Base-by-base conservation (phyloP, 2,797 vertebrate species). In the Moxostoma hubbsi region DNA sequence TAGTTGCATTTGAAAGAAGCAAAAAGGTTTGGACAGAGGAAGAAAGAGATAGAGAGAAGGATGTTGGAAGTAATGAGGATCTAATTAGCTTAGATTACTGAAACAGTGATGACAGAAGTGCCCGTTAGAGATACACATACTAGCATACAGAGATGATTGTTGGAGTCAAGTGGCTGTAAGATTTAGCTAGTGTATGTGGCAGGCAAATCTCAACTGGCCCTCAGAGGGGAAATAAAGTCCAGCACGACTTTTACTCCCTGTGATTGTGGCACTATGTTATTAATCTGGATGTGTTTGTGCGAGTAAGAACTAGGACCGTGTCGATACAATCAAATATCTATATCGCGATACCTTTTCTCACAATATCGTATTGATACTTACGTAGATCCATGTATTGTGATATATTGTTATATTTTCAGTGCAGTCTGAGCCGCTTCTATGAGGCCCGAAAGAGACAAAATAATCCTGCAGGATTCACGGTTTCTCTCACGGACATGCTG, bases 231-330 rank as follows among this genome's bases (percentile, higher is more conserved):
- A 59, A 63, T 9, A 24, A 50, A 53, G 64, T 74, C 61, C 61
- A 50, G 46, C 18, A 36, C 12, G 69, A 67, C 74, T 81, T 67
- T 72, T 13, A 4, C 64, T 68, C n/a, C 9, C 45, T 67, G 53
- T 2, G 43, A 66, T 57, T n/a, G 43, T 54, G n/a, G 54, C 58
- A 88, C 69, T 70, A 85, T 89, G 89, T 78, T 61, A 63, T 72
- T 61, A 55, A 55, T 79, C 43, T 10, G 81, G 75, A 62, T 89
- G 82, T 85, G 83, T 86, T 83, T 81, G 87, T 82, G 87, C 2
- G 1, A 1, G 24, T 24, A 24, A 24, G 24, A 1, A 24, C 24
- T 24, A 24, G 24, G 24, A 3, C 24, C 2, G 24, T 24, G 24
- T 24, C 24, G 24, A 24, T 24, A 24, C 24, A 24, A 24, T 24